Base-by-base conservation (phyloP, 2,113 vertebrate genomes). In the Lepidothrix coronata region DNA sequence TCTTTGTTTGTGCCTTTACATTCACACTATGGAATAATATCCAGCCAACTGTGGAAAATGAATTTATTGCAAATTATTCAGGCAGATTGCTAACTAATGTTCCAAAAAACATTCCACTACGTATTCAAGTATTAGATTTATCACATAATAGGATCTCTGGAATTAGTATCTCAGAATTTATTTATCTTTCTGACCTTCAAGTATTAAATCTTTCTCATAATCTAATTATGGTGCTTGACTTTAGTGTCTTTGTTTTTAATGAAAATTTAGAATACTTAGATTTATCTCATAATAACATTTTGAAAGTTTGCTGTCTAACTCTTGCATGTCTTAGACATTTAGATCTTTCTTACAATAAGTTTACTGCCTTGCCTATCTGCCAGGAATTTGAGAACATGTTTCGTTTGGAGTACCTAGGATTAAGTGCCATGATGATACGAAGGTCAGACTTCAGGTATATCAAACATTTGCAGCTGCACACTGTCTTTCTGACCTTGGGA, bases 131-230 rank as follows among this genome's bases (percentile, higher is more conserved):
- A 52, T 91, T 98, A 94, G 98, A 99, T 97, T 94, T 99, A 44
- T 99, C 99, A 31, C 73, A 89, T 46, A 99, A 99, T 93, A 96
- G 52, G 39, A 99, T 99, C 66, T 90, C 67, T 67, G 88, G 95
- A 30, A 92, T 99, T 51, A 89, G 78, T 51, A 41, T 22, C 37
- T 95, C 97, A 43, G 98, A 98, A 77, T 98, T 99, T 66, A 14
- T 51, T 68, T 85, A 55, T 37, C 96, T 98, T 37, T 59, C 89
- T 39, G 91, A 95, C 19, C 97, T 99, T 41, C 97, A 54, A 85
- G 85, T 97, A 84, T 97, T 99, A 63, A 98, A 98, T 85, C 52
- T 99, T 65, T 99, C 99, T 71, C 90, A 98, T 96, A 99, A 99
- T 39, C 19, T 55, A 66, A 95, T 99, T 77, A 95, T 52, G 1